Evolutionary conservation across 2,797 vertebrate species (phyloP).

Genomic region (Mastacembelus armatus): DNA sequence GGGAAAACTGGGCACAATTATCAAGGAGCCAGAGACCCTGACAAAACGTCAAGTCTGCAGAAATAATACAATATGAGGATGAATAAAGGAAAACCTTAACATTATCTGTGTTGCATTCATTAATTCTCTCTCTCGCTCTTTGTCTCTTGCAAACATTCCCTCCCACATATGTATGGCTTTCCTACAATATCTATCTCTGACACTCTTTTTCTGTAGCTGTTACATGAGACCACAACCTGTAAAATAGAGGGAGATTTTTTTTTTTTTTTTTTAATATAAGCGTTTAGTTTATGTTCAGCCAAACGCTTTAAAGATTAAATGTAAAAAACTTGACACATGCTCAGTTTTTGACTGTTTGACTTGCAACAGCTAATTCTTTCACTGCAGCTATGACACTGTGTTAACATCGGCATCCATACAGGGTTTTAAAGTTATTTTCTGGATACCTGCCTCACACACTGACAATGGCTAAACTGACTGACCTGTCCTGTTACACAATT

Average conservation of each 20-base stretch:
- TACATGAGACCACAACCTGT: constrained; percentile 26
- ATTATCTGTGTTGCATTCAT: constrained; percentile 50
- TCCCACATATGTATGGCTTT: constrained; percentile 42
- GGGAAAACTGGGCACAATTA: constrained; percentile 58
- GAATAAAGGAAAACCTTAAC: constrained; percentile 53
- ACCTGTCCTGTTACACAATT: too few relatives aligned
- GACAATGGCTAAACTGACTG: too few relatives aligned
- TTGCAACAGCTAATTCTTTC: too few relatives aligned
- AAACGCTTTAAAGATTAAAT: background rate
- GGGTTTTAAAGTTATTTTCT: too few relatives aligned
- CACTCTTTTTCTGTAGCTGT: constrained; percentile 21
- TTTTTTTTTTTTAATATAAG: too few relatives aligned
- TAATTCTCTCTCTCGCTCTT: constrained; percentile 33
- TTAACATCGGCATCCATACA: too few relatives aligned
- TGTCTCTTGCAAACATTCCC: constrained; percentile 15
- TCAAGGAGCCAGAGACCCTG: constrained; percentile 53
- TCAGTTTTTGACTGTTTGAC: too few relatives aligned
- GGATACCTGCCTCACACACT: too few relatives aligned
- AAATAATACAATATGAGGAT: constrained; percentile 42
- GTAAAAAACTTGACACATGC: too few relatives aligned
- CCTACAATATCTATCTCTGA: constrained; percentile 35
- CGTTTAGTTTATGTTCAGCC: background rate
- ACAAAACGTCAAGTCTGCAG: constrained; percentile 50
- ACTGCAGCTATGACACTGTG: too few relatives aligned
- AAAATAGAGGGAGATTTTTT: constrained; percentile 16